Conservation (phyloP, 2,888 invertebrate species). For the Eutolmus rufibarbis region DNA sequence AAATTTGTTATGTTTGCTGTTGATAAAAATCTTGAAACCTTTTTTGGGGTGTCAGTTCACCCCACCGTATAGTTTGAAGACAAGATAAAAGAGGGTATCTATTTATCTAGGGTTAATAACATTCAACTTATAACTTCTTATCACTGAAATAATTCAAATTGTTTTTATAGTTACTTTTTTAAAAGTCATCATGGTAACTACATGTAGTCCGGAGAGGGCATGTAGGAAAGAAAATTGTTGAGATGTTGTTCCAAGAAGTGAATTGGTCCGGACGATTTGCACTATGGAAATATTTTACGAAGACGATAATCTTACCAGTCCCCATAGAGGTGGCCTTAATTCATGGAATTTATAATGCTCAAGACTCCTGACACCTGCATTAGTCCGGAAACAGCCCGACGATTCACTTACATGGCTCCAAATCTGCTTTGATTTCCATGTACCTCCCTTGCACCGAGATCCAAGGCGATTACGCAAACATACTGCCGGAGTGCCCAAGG, state of each 20-base stretch:
- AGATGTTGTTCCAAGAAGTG: not conserved
- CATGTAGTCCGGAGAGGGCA: too few species aligned
- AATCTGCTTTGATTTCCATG: not conserved
- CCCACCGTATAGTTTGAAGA: too few species aligned
- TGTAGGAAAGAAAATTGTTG: not conserved
- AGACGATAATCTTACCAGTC: not conserved
- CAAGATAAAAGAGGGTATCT: too few species aligned
- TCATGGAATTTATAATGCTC: not conserved
- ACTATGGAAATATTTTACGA: not conserved
- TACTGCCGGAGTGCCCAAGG: conserved; percentile 1
- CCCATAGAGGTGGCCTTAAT: not conserved
- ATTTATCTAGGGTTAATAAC: too few species aligned
- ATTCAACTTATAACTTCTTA: too few species aligned
- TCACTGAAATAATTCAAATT: too few species aligned
- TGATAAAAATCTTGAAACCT: too few species aligned
- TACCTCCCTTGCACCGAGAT: not conserved
- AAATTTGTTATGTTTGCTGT: too few species aligned
- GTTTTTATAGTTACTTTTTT: too few species aligned
- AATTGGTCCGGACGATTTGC: not conserved
- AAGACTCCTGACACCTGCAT: conserved; percentile 7
- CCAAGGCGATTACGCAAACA: not conserved
- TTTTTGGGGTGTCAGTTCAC: too few species aligned
- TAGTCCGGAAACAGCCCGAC: not conserved
- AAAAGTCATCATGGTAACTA: too few species aligned
- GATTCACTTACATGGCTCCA: conserved; percentile 1